A percentile compares a stretch with the other conserved stretches of the same genome.
phyloP scores from a whole-genome alignment of 2,113 vertebrate genomes.

The Xenopus borealis region DNA sequence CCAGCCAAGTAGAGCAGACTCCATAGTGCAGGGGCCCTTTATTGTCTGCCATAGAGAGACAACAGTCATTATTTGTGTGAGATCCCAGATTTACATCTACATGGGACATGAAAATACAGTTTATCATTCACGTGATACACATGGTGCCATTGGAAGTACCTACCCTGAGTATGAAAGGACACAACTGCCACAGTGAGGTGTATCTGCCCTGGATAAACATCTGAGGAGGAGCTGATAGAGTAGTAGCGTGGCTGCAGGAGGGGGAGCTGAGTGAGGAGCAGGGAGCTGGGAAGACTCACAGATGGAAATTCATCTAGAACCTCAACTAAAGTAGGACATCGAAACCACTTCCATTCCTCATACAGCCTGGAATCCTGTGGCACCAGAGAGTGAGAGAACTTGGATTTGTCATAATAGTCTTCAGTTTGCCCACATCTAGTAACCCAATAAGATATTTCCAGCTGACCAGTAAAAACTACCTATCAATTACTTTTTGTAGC shows the following conservation, averaged over 20 bases:
- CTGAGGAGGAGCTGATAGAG: conserved; percentile 70
- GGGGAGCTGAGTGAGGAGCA: conserved; percentile 73
- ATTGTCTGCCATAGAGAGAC: conserved; percentile 53
- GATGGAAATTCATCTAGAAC: conserved; percentile 70
- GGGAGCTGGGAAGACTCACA: conserved; percentile 53
- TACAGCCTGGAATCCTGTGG: conserved; percentile 66
- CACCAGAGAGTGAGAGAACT: no score
- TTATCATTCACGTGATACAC: no score
- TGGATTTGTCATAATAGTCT: not conserved
- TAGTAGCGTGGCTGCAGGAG: conserved; percentile 76
- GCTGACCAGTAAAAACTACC: no score
- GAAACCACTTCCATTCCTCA: conserved; percentile 75
- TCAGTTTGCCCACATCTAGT: not conserved
- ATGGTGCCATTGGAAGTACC: conserved; percentile 2
- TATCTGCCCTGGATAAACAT: conserved; percentile 53
- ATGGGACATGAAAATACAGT: no score
- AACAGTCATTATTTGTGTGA: not conserved
- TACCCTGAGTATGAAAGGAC: conserved; percentile 67
- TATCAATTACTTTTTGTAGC: no score
- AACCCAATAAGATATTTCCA: no score
- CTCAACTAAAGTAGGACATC: conserved; percentile 67
- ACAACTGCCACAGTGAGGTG: conserved; percentile 72
- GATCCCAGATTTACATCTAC: not conserved
- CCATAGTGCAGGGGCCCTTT: conserved; percentile 70
- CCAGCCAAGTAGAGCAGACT: conserved; percentile 72